Base-by-base conservation (phyloP, 2,797 vertebrate genomes). In the Sphenopsis melanotis region DNA sequence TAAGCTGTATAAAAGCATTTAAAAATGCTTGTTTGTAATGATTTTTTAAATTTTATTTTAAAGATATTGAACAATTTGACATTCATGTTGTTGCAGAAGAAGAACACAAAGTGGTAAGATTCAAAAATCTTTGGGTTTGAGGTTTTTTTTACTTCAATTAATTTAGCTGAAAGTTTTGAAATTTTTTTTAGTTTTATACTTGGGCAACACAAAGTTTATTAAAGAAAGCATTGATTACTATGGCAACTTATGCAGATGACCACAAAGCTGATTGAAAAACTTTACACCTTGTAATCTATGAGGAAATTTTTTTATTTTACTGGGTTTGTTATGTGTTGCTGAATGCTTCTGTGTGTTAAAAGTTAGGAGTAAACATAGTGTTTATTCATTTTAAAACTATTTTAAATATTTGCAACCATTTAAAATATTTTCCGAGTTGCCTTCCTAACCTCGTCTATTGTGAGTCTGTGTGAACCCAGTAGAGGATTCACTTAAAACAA, bases 21-120 rank as follows among this genome's bases (percentile, higher is more conserved):
- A 0, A 55, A 88, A 82, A 49, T 36, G 10, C 47, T 10, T 79
- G 17, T 44, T 93, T 94, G 29, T 91, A 64, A 65, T 52, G 16
- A 29, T 55, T 60, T 88, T 39, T 60, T 91, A 81, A 11, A 34
- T 17, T 42, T 39, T 92, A 59, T 93, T 96, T 91, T 97, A 91
- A 97, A 99, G 99, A 99, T 98, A 98, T 99, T 87, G 99, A 99
- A 90, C 98, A 98, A 61, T 98, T 98, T 97, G 98, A 98, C 56
- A 97, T 99, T 84, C 95, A 53, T 42, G 96, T 99, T 92, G 97
- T 94, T 46, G 97, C 83, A 83, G 98, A 98, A 96, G 99, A 99
- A 77, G 99, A 98, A 52, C 98, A 98, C 56, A 98, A 96, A 98
- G 98, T 99, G 98, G 99, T 99, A 97, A 98, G 98, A 86, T 53